A percentile compares a stretch with the other conserved stretches of the same genome.
These are phyloP conservation scores for Mustela nigripes DNA, from an alignment of 2,113 vertebrate genomes.

Conservation along the genomic window DNA sequence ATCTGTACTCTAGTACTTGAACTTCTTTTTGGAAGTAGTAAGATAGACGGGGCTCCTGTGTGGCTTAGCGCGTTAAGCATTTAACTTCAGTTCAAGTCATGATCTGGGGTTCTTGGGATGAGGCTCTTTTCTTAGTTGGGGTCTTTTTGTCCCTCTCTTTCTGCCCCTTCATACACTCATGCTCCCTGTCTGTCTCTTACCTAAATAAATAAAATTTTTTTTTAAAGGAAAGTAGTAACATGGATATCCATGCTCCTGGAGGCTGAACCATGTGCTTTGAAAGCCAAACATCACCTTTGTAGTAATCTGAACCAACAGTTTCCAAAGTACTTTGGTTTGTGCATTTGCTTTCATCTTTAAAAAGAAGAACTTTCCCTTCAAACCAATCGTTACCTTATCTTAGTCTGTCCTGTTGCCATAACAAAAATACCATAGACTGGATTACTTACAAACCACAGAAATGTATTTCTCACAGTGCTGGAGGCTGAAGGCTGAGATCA, in stretches of 20 bases:
- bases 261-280: neutral
- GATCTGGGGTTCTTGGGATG: neutral
- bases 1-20: fast-evolving
- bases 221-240: neutral
- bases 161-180: neutral
- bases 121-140: neutral
- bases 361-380: neutral
- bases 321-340: neutral
- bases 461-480: neutral
- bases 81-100: neutral
- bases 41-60: neutral
- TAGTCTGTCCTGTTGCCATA: neutral
- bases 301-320: neutral
- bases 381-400: neutral
- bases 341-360: neutral
- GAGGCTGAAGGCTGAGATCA: neutral
- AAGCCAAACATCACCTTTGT: neutral
- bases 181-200: neutral
- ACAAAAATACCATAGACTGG: neutral
- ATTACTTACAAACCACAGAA: neutral
- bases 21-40: neutral
- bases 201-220: neutral
- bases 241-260: neutral
- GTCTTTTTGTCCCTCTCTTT: neutral
- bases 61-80: neutral